Evolutionary conservation across 2,113 vertebrate genomes (phyloP).

Genomic region (Phoxinus phoxinus): DNA sequence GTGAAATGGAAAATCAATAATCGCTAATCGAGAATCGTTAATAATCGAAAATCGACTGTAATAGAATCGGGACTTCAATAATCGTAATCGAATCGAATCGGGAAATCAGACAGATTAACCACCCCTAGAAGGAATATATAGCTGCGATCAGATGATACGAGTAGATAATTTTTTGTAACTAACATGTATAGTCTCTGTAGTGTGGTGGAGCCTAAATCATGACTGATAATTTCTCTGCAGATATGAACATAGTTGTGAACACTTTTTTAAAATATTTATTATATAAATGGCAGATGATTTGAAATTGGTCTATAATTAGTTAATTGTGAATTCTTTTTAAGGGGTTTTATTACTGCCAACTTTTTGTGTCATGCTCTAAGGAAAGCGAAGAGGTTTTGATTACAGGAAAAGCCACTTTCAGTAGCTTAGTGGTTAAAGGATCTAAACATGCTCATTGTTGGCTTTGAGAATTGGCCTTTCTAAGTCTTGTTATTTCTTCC

Average conservation of each 20-base stretch:
- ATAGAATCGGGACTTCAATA: too few species aligned
- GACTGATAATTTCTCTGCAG: neutral
- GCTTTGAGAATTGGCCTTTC: neutral
- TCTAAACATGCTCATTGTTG: neutral
- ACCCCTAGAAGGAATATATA: neutral
- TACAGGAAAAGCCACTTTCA: neutral
- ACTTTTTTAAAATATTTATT: too few species aligned
- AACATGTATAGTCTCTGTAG: neutral
- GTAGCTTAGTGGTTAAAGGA: neutral
- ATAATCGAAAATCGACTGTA: too few species aligned
- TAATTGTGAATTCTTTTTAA: neutral
- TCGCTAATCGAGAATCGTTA: too few species aligned
- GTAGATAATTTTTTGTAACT: neutral
- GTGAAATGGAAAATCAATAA: too few species aligned
- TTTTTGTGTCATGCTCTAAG: neutral
- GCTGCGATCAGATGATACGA: neutral
- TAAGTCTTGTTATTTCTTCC: neutral
- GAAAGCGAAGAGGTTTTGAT: neutral
- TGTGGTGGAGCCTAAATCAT: neutral
- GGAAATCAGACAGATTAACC: too few species aligned
- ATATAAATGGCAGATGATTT: too few species aligned
- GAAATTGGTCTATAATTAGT: too few species aligned
- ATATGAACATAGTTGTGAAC: neutral
- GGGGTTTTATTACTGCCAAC: neutral
- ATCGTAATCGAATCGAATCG: too few species aligned